Conservation (phyloP, 2,797 vertebrate genomes). For the Apogon hyalosoma region DNA sequence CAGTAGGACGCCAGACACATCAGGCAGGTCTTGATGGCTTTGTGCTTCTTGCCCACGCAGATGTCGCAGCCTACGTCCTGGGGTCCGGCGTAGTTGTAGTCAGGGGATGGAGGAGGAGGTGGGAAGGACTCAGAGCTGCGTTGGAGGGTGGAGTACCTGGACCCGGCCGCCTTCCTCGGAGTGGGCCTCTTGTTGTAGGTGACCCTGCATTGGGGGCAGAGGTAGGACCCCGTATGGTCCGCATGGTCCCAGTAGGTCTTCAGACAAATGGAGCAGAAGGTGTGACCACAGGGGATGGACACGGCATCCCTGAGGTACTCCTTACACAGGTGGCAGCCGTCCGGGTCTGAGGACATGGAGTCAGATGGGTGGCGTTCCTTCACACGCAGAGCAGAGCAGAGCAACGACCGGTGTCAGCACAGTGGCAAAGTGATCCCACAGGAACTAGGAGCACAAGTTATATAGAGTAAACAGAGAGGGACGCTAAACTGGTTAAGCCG, state of each 20-base stretch:
- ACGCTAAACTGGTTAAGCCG: constrained; percentile 88
- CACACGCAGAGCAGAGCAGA: too few relatives aligned
- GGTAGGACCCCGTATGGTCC: constrained; percentile 79
- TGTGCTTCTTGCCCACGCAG: constrained; percentile 95
- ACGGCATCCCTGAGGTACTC: constrained; percentile 84
- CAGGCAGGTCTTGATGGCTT: constrained; percentile 94
- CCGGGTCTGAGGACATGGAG: constrained; percentile 81
- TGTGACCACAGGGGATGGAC: constrained; percentile 86
- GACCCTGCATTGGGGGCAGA: constrained; percentile 84
- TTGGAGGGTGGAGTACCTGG: constrained; percentile 64
- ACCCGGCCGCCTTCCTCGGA: constrained; percentile 75
- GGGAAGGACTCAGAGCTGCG: constrained; percentile 73
- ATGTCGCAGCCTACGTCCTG: constrained; percentile 96
- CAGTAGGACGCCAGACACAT: constrained; percentile 98
- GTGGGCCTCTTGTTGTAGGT: constrained; percentile 85
- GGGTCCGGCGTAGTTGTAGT: constrained; percentile 70
- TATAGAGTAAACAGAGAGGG: constrained; percentile 85
- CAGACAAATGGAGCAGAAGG: constrained; percentile 85
- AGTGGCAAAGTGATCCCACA: constrained; percentile 77
- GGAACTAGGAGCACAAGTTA: constrained; percentile 65
- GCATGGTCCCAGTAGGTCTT: constrained; percentile 88
- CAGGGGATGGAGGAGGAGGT: constrained; percentile 47
- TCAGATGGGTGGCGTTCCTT: background rate
- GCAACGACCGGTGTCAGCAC: constrained; percentile 44
- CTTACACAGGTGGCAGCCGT: constrained; percentile 85